Conservation (phyloP, 2,113 vertebrate genomes). For the Sceloporus undulatus region DNA sequence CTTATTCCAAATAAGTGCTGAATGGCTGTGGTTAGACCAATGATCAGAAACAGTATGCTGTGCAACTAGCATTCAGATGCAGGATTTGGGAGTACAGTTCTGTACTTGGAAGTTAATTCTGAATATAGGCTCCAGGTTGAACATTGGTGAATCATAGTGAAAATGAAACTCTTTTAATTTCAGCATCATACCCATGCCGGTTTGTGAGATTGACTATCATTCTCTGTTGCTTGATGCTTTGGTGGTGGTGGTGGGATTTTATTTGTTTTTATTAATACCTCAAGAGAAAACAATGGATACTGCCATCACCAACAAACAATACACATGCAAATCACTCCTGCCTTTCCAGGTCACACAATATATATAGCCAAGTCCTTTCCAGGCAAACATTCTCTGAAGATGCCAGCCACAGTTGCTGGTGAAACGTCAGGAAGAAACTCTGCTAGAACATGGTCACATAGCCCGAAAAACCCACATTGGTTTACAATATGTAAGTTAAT, state of each 20-base stretch:
- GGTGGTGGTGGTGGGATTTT: conserved; percentile 2
- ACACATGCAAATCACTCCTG: too few species aligned
- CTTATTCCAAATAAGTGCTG: conserved; percentile 5
- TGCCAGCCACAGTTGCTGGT: too few species aligned
- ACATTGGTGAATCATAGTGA: not conserved
- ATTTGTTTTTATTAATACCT: not conserved
- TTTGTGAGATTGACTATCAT: not conserved
- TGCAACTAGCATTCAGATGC: not conserved
- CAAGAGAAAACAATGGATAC: too few species aligned
- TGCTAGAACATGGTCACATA: too few species aligned
- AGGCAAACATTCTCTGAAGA: too few species aligned
- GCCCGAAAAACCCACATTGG: too few species aligned
- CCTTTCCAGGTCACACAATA: too few species aligned
- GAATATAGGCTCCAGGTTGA: not conserved
- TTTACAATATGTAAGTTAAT: too few species aligned
- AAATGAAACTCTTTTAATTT: not conserved
- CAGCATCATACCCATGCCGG: not conserved
- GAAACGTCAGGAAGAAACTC: too few species aligned
- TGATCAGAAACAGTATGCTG: not conserved
- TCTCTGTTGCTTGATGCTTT: not conserved
- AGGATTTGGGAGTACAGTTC: not conserved
- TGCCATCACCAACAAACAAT: too few species aligned
- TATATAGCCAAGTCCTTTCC: too few species aligned
- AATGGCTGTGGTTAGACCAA: not conserved
- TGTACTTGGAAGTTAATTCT: not conserved